These are phyloP conservation scores for Strigops habroptila DNA, from an alignment of 2,113 vertebrate species.

Conservation along the genomic window DNA sequence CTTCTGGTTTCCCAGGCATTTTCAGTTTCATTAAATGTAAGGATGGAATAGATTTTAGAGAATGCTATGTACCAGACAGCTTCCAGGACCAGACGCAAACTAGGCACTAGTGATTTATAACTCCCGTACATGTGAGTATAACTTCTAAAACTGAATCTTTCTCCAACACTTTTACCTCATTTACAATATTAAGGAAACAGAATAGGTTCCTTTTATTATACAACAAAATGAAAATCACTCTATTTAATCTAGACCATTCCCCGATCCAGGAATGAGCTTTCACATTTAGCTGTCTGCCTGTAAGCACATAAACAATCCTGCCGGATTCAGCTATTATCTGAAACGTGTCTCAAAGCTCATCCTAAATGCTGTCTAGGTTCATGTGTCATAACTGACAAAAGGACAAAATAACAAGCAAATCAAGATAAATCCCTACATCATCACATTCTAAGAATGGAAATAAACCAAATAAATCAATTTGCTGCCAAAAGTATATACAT, in stretches of 20 bases:
- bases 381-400: slow-evolving; percentile 27
- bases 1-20: background rate
- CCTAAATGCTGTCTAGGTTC: background rate
- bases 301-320: background rate
- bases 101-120: background rate
- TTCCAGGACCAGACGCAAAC: background rate
- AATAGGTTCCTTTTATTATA: background rate
- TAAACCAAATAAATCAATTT: slow-evolving; percentile 62
- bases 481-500: slow-evolving; percentile 69
- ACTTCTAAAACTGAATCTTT: background rate
- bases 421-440: slow-evolving; percentile 66
- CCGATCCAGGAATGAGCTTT: background rate
- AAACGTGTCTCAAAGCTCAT: slow-evolving; percentile 16
- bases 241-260: background rate
- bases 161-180: background rate
- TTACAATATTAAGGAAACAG: background rate
- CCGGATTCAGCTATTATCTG: slow-evolving; percentile 4
- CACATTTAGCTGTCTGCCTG: background rate
- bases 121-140: background rate
- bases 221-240: background rate
- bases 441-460: slow-evolving; percentile 71
- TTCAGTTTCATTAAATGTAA: background rate
- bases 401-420: slow-evolving; percentile 60
- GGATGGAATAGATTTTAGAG: background rate
- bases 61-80: background rate